Conservation (phyloP, 2,888 invertebrate species). For the Melinopterus prodromus region DNA sequence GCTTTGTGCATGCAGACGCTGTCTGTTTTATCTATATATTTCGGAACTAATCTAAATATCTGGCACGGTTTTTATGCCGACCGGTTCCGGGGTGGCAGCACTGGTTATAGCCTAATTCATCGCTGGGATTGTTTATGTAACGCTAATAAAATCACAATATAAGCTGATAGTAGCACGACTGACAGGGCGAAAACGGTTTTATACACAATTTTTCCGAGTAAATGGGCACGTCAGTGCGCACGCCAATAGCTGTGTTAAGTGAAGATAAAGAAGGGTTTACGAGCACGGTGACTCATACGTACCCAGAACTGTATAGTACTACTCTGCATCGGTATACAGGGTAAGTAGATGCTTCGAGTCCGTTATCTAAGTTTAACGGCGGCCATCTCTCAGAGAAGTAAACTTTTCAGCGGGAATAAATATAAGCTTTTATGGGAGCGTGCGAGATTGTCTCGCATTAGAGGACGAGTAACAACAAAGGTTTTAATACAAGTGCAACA, state of each 20-base stretch:
- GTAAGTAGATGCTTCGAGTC: not conserved
- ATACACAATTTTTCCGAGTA: not conserved
- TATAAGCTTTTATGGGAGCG: slow-evolving; percentile 4
- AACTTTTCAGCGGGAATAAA: not conserved
- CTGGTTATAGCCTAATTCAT: not conserved
- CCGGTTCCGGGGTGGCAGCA: not conserved
- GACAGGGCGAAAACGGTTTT: not conserved
- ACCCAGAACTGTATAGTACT: not conserved
- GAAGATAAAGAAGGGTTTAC: not conserved
- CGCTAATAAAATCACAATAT: not conserved
- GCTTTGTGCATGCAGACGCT: not conserved
- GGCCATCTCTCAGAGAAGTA: not conserved
- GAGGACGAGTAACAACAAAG: not conserved
- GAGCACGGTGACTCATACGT: not conserved
- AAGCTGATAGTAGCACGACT: not conserved
- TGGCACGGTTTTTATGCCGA: not conserved
- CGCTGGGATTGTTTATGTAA: slow-evolving; percentile 4
- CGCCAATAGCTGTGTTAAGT: not conserved
- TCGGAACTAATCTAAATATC: not conserved
- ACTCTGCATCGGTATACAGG: not conserved
- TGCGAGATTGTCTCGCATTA: not conserved
- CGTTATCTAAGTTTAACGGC: not conserved
- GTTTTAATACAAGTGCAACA: not conserved
- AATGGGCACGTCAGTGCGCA: not conserved
- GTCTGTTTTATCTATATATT: not conserved